A percentile compares a stretch with the other conserved stretches of the same genome.
Conservation (phyloP, 2,888 invertebrate genomes). For the Criorhina ranunculi region DNA sequence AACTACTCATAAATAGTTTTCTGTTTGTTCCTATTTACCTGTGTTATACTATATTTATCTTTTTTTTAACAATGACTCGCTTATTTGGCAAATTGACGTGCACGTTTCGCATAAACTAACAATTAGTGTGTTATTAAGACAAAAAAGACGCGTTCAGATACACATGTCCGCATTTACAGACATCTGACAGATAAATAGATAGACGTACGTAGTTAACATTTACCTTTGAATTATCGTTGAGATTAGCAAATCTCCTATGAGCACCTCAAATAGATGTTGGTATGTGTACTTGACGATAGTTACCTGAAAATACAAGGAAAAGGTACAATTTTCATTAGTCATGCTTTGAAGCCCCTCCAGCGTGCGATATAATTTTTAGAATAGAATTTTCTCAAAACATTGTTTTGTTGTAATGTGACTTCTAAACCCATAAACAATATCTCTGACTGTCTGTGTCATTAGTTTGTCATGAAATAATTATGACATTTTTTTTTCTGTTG, state of each 20-base stretch:
- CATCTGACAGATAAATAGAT: slow-evolving; percentile 7
- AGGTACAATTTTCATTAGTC: slow-evolving; percentile 17
- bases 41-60: slow-evolving; percentile 13
- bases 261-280: neutral
- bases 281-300: slow-evolving; percentile 15
- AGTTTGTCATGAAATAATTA: slow-evolving; percentile 18
- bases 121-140: slow-evolving; percentile 61
- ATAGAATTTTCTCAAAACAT: neutral
- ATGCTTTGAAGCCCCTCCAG: neutral
- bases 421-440: slow-evolving; percentile 1
- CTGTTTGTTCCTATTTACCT: slow-evolving; percentile 37
- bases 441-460: neutral
- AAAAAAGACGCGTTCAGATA: slow-evolving; percentile 30
- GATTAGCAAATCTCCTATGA: slow-evolving; percentile 40
- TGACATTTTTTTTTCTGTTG: neutral
- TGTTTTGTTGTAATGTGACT: neutral
- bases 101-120: slow-evolving; percentile 49
- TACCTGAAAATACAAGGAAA: slow-evolving; percentile 57
- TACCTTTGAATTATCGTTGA: slow-evolving; percentile 33
- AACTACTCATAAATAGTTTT: slow-evolving; percentile 7
- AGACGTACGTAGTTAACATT: slow-evolving; percentile 26
- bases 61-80: slow-evolving; percentile 47
- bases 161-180: slow-evolving; percentile 1
- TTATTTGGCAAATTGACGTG: slow-evolving; percentile 48
- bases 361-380: neutral